Evolutionary conservation across 2,888 invertebrate genomes (phyloP), one percentile per base, ranked within the genome.

Genomic region (Diarsia dahlii): DNA sequence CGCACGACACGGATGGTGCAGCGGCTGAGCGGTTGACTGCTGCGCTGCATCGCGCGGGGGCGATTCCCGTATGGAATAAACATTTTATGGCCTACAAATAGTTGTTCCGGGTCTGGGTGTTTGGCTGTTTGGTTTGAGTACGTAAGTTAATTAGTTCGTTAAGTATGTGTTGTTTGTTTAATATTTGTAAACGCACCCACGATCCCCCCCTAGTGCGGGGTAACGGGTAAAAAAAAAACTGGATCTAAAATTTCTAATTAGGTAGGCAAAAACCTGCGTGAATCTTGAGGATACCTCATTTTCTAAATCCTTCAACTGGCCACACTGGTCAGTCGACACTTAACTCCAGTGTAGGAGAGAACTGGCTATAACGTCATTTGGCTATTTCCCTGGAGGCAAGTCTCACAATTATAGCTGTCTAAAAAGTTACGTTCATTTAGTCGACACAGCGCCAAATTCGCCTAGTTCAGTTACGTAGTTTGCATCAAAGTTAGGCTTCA

Each of bases 401-500:
- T 58, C 15, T 52, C 5, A 63, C 52, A 82, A 52, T 67, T 64
- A 68, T 58, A 58, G 63, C 28, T 45, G 34, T 28, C 64, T 8
- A 52, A 67, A 82, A 67, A 56, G 63, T 82, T 63, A 67, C 20
- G 56, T 52, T 64, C 13, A 18, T 23, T 52, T 46, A 50, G 48
- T 23, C 46, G 46, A 56, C 69, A 62, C 56, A 56, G 60, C 10
- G 69, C 48, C 34, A 34, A 58, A 56, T 60, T 69, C 39, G 13
- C 28, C 23, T 50, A 70, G 45, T 62, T 65, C 67, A 45, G 48
- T 58, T 56, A 83, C 71, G 52, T 20, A 45, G 65, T 81, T 72
- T 50, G 60, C 62, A n/a, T 52, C 69, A 52, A 79, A 81, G 74
- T 81, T 84, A 54, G 18, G 52, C 66, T 72, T 46, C 52, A 46